Evolutionary conservation across 2,113 vertebrate genomes (phyloP).

Genomic region (Hyaena hyaena): DNA sequence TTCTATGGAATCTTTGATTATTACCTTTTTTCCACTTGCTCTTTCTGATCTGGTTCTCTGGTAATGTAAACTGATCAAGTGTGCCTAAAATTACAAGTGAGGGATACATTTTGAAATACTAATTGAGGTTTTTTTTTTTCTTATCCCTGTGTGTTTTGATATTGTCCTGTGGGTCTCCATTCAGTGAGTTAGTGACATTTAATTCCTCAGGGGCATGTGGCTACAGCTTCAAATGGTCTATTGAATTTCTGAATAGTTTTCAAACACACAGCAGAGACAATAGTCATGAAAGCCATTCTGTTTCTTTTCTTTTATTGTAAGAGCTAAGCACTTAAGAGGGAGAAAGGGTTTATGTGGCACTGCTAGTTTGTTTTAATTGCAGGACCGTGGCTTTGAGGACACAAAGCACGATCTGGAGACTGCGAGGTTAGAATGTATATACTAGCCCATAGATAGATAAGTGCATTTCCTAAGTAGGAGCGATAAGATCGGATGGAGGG

Average conservation of each 20-base stretch:
- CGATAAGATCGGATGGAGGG: not conserved
- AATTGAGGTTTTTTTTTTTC: constrained; percentile 44
- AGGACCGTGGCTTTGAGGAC: constrained; percentile 36
- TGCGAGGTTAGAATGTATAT: not conserved
- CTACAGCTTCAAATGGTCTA: not conserved
- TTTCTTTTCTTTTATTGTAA: constrained; percentile 42
- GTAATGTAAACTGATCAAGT: not conserved
- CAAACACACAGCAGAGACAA: constrained; percentile 36
- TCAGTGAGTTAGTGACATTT: not conserved
- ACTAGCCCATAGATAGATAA: not conserved
- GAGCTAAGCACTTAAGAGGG: not conserved
- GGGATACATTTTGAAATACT: constrained; percentile 8
- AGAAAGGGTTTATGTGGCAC: constrained; percentile 19
- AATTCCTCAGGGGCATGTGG: not conserved
- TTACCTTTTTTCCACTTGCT: not conserved
- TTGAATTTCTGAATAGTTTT: constrained; percentile 47
- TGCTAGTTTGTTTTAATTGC: constrained; percentile 40
- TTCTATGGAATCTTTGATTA: constrained; percentile 34
- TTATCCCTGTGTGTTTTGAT: not conserved
- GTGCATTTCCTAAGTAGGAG: constrained; percentile 29
- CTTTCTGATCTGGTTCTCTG: constrained; percentile 26
- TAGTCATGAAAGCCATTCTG: not conserved
- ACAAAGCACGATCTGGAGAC: not conserved
- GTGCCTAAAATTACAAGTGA: not conserved
- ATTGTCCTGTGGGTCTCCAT: not conserved